Percentiles rank a stretch among this genome's conserved stretches.
These are phyloP conservation scores for Illadopsis cleaveri DNA, from an alignment of 2,113 vertebrate species.

Conservation along the genomic window DNA sequence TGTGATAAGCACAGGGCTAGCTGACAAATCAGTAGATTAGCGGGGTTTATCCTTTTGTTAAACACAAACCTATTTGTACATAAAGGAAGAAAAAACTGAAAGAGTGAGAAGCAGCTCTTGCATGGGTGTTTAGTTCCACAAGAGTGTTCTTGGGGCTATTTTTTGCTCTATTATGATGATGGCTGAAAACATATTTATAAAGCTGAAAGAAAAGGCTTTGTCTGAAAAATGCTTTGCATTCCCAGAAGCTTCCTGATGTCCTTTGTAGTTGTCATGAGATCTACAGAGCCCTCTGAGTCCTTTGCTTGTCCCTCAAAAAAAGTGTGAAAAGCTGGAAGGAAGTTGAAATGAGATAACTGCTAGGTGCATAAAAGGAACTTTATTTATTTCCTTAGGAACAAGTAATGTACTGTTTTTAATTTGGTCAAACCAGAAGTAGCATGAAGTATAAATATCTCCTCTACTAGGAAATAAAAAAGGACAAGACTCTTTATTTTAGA, in stretches of 20 bases:
- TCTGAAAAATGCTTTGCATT: neutral
- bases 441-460: neutral
- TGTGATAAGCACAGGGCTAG: neutral
- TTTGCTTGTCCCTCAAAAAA: neutral
- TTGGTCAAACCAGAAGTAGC: neutral
- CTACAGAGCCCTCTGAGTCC: neutral
- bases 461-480: neutral
- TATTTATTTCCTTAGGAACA: neutral
- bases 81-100: neutral
- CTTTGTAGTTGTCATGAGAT: neutral
- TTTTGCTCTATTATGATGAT: neutral
- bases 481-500: neutral
- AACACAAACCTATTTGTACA: neutral
- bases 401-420: neutral
- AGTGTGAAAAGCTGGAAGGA: neutral
- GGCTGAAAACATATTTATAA: neutral
- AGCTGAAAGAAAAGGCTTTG: neutral
- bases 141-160: neutral
- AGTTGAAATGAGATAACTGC: neutral
- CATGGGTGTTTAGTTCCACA: neutral
- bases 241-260: neutral
- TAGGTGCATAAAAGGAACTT: neutral
- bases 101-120: neutral
- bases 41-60: neutral
- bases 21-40: neutral